phyloP scores from a whole-genome alignment of 1,140 invertebrate genomes.

The Ditylenchus dipsaci region DNA sequence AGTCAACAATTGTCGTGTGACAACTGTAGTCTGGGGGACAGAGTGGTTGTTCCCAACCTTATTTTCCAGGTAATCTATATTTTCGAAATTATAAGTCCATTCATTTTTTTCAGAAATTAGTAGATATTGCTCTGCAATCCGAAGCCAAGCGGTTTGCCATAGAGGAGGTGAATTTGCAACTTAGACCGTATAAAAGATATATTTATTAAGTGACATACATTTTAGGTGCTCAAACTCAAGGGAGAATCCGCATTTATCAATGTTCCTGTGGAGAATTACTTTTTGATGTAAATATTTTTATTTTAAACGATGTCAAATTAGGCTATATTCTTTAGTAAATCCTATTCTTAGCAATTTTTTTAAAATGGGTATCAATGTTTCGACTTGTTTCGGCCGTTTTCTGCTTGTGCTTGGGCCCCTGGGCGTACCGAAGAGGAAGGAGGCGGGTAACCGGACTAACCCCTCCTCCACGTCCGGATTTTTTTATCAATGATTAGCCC shows the following conservation, averaged over 20 bases:
- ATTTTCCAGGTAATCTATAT: conserved; percentile 43
- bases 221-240: conserved; percentile 3
- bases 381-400: too few species aligned
- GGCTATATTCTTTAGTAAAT: too few species aligned
- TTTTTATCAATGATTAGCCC: too few species aligned
- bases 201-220: neutral
- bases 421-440: too few species aligned
- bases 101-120: conserved; percentile 32
- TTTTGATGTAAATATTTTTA: neutral
- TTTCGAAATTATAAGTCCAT: conserved; percentile 5
- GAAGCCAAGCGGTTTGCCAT: conserved; percentile 20
- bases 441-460: too few species aligned
- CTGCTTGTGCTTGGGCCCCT: too few species aligned
- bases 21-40: conserved; percentile 36
- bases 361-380: too few species aligned
- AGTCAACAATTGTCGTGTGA: conserved; percentile 37
- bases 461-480: too few species aligned
- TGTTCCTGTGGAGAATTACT: neutral
- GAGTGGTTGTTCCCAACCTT: conserved; percentile 50
- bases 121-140: conserved; percentile 28
- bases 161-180: conserved; percentile 2
- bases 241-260: conserved; percentile 9
- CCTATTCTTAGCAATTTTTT: too few species aligned
- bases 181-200: neutral
- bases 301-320: too few species aligned